Evolutionary conservation across 1,140 invertebrate genomes (phyloP), one percentile per base, ranked within the genome.

Genomic region (Oscheius sp.): DNA sequence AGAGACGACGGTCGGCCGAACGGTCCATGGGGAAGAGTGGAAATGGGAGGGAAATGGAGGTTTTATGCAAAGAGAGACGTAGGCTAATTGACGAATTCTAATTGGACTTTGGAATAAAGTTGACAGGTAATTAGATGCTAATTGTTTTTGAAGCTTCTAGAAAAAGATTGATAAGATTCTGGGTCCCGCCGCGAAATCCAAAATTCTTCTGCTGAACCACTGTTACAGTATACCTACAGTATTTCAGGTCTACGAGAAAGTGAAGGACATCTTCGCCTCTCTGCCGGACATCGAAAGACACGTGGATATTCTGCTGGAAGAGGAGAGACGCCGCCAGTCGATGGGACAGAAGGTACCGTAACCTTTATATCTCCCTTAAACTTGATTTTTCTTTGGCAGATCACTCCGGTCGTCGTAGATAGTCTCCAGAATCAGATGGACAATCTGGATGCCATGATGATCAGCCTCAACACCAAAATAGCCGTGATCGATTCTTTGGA

Each of bases 1-100:
- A 81, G 34, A 74, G 76, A 52, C 80, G 78, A 77, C 80, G 80
- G 59, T 82, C 80, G 26, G 58, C 66, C 29, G 52, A 38, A 36
- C 67, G 49, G 26, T 68, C 67, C 67, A 68, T 68, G 15, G 7
- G 38, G 38, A n/a, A 42, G 38, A n/a, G n/a, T n/a, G n/a, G n/a
- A n/a, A n/a, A n/a, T n/a, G n/a, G n/a, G n/a, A n/a, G n/a, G n/a
- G n/a, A n/a, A n/a, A n/a, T n/a, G n/a, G n/a, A n/a, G n/a, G n/a
- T n/a, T n/a, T n/a, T n/a, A n/a, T n/a, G n/a, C n/a, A n/a, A n/a
- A n/a, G n/a, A n/a, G n/a, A n/a, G n/a, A n/a, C n/a, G n/a, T n/a
- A n/a, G n/a, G n/a, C n/a, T n/a, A n/a, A n/a, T n/a, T n/a, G n/a
- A n/a, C n/a, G n/a, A n/a, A n/a, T n/a, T n/a, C n/a, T n/a, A n/a